A percentile compares a stretch with the other conserved stretches of the same genome.
Conservation (phyloP, 1,140 invertebrate species). For the Drosophila nigrodunni region DNA sequence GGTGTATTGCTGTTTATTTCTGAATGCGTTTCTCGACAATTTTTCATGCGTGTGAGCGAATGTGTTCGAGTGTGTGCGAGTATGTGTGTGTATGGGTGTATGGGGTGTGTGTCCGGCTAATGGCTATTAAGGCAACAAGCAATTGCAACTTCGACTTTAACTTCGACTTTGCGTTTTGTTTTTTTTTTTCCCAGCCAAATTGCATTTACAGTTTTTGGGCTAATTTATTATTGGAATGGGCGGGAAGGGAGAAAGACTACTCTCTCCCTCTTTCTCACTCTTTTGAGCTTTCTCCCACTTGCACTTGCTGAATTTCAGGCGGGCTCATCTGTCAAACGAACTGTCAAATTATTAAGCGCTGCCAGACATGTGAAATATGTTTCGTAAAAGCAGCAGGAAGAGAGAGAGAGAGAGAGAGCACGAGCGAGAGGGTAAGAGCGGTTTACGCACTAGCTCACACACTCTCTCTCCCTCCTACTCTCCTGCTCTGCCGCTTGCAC, state of each 20-base stretch:
- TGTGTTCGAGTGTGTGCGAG: slow-evolving; percentile 12
- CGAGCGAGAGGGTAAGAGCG: slow-evolving; percentile 2
- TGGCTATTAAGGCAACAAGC: slow-evolving; percentile 69
- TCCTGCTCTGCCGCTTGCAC: slow-evolving; percentile 2
- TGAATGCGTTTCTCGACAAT: slow-evolving; percentile 68
- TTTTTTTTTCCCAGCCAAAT: slow-evolving; percentile 28
- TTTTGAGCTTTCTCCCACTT: background rate
- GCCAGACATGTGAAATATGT: slow-evolving; percentile 71
- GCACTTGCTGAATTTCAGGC: slow-evolving; percentile 4
- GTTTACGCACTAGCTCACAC: slow-evolving; percentile 4
- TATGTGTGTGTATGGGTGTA: slow-evolving; percentile 39
- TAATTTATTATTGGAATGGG: slow-evolving; percentile 72
- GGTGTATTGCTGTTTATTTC: slow-evolving; percentile 34
- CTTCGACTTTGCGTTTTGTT: slow-evolving; percentile 31
- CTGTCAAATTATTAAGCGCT: slow-evolving; percentile 79
- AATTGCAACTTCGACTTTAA: slow-evolving; percentile 10
- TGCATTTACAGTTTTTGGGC: slow-evolving; percentile 74
- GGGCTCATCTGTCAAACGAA: slow-evolving; percentile 71
- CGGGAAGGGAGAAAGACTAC: slow-evolving; percentile 4
- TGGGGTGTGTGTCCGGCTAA: slow-evolving; percentile 70
- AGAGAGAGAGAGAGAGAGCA: slow-evolving; percentile 16
- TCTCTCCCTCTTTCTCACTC: slow-evolving; percentile 1
- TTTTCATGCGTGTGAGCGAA: slow-evolving; percentile 56
- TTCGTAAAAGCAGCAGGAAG: slow-evolving; percentile 21
- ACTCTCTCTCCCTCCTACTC: background rate